Conservation (phyloP, 2,888 invertebrate species). For the Orchestes rusci region DNA sequence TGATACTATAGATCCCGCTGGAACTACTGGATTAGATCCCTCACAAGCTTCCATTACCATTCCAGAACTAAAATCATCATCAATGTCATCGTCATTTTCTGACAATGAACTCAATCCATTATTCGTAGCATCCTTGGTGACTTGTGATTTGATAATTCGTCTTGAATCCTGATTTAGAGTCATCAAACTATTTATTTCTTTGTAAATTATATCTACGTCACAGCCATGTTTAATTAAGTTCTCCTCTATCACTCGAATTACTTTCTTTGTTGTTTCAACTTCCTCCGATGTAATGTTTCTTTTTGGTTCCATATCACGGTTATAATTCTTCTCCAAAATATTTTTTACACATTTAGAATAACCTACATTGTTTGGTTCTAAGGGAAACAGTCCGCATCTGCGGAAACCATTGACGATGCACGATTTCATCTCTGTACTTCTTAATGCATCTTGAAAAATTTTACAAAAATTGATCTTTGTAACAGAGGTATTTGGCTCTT, state of each 20-base stretch:
- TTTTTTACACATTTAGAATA: constrained; percentile 18
- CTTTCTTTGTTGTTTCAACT: constrained; percentile 6
- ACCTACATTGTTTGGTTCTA: constrained; percentile 17
- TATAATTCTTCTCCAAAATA: background rate
- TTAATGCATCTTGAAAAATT: no score
- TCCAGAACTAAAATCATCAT: background rate
- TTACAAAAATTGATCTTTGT: no score
- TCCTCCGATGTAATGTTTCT: background rate
- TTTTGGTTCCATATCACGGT: background rate
- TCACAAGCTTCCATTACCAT: background rate
- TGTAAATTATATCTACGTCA: background rate
- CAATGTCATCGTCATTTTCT: background rate
- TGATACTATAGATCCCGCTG: background rate
- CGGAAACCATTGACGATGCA: constrained; percentile 20
- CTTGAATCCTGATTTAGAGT: background rate
- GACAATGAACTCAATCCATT: background rate
- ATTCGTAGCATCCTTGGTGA: background rate
- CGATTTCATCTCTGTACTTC: background rate
- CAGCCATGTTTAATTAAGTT: background rate
- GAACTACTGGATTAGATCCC: background rate
- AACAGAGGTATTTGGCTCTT: no score
- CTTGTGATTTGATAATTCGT: background rate
- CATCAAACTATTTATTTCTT: background rate
- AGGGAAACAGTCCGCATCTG: constrained; percentile 16
- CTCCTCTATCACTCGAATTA: background rate